Conservation (phyloP, 2,113 vertebrate species). For the Peromyscus californicus region DNA sequence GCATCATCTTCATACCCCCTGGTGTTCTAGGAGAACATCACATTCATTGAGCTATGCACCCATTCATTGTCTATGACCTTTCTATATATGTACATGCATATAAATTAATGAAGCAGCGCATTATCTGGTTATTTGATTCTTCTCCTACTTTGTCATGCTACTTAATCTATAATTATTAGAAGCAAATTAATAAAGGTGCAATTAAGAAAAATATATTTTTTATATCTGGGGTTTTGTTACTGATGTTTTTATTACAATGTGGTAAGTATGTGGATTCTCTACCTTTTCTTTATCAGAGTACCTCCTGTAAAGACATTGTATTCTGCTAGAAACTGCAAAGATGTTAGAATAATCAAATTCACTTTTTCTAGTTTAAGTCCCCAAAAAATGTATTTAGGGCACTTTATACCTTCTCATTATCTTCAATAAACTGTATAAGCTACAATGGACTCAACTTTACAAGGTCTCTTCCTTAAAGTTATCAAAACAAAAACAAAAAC, state of each 20-base stretch:
- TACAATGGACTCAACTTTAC: slow-evolving; percentile 38
- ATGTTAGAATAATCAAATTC: slow-evolving; percentile 23
- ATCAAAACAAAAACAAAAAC: slow-evolving; percentile 36
- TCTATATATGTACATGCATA: neutral
- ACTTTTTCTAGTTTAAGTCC: slow-evolving; percentile 40
- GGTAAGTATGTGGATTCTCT: slow-evolving; percentile 1
- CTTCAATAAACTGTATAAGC: slow-evolving; percentile 54
- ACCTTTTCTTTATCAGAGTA: neutral
- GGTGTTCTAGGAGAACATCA: neutral
- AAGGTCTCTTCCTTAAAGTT: slow-evolving; percentile 42
- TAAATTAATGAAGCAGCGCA: neutral
- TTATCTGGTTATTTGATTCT: neutral
- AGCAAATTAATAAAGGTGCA: neutral
- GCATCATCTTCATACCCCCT: neutral
- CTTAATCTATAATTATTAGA: neutral
- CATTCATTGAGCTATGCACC: neutral
- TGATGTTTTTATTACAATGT: neutral
- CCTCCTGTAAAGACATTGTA: neutral
- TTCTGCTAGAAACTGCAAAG: slow-evolving; percentile 30
- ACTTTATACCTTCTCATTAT: slow-evolving; percentile 30
- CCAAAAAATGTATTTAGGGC: neutral
- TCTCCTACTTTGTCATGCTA: neutral
- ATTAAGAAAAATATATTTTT: neutral
- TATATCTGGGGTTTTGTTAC: neutral
- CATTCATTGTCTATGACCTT: neutral